phyloP scores from a whole-genome alignment of 2,888 invertebrate species.

The Acanthosepion lycidas region DNA sequence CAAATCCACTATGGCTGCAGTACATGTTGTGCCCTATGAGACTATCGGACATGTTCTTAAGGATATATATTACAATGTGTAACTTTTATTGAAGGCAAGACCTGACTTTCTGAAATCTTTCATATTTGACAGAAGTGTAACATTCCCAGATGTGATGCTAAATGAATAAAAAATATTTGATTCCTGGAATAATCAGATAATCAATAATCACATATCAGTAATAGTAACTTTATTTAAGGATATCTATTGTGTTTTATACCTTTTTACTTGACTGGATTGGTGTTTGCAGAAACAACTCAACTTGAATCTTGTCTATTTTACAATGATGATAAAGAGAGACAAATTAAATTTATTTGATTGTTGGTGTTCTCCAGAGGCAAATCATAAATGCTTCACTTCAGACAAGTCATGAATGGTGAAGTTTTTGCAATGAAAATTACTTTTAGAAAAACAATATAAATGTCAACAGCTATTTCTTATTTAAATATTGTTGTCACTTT shows the following conservation, averaged over 20 bases:
- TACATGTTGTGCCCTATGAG: no score
- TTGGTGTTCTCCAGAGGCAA: not conserved
- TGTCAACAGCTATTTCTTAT: not conserved
- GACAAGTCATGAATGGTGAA: not conserved
- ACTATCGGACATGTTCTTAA: no score
- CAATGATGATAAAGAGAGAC: not conserved
- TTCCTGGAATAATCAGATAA: no score
- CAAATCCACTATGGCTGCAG: no score
- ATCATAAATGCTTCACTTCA: not conserved
- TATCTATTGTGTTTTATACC: not conserved
- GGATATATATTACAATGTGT: no score
- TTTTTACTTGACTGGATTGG: not conserved
- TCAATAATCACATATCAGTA: no score
- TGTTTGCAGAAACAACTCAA: not conserved
- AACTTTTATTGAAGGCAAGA: no score
- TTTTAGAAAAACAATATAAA: not conserved
- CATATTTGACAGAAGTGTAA: no score
- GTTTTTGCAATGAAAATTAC: not conserved
- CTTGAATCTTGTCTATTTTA: not conserved
- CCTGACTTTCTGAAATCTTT: no score
- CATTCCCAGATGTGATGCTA: no score
- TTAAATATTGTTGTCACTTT: not conserved
- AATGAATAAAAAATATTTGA: no score
- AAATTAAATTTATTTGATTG: not conserved
- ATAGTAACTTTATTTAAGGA: no score